Base-by-base conservation (phyloP, 2,113 vertebrate genomes). In the Actinemys pallida region DNA sequence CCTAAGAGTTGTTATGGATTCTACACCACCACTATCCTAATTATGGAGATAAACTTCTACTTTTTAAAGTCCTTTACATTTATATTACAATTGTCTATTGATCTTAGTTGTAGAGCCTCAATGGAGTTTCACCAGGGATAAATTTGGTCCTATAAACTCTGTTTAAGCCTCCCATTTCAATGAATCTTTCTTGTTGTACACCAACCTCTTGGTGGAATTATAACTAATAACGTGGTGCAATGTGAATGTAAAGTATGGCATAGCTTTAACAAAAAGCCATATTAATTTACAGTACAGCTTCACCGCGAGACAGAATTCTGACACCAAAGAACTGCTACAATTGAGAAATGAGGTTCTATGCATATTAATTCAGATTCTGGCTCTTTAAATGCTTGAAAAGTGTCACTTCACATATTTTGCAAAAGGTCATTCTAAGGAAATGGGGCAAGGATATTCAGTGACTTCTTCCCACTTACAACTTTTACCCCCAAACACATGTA, bases 111-210 rank as follows among this genome's bases (percentile, higher is more conserved):
- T 9, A 10, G 29, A 52, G 47, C 0, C 35, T 47, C 42, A n/a
- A 52, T 0, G 35, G 62, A 45, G 22, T 76, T 3, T 31, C 31
- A 20, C 4, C 0, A 2, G n/a, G 72, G 45, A 69, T 42, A 42
- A 27, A 24, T 9, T 2, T 6, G 47, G 47, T 24, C 22, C 9
- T 8, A 75, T 35, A 16, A 3, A 29, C 31, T 0, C 42, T 24
- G 39, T 24, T 19, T 4, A 49, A 47, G 11, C 16, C 45, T 2
- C 1, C 57, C 20, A n/a, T 24, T 42, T 25, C 19, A 2, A 1
- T 2, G 13, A 84, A 39, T 35, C n/a, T 0, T 2, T 27, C 56
- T 47, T 1, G 6, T 47, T 4, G 19, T 0, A 25, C 35, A 2
- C 39, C 81, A 83, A 52, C 8, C 65, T 10, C 31, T 8, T 5